These are phyloP conservation scores for Rachycentron canadum DNA, from an alignment of 2,797 vertebrate genomes.

Conservation along the genomic window DNA sequence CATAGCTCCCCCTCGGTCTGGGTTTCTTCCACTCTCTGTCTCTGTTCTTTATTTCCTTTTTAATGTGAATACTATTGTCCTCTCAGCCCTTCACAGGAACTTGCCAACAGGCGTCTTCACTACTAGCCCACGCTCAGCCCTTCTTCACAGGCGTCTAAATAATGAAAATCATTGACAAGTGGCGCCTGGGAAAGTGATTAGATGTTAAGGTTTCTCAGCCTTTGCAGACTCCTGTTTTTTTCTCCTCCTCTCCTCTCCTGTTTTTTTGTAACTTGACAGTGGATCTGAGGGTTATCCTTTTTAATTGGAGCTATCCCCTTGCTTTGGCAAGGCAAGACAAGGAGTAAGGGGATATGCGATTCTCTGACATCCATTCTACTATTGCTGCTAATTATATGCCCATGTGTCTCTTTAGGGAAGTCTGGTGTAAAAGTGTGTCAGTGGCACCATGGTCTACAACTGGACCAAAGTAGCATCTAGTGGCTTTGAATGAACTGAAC, in stretches of 20 bases:
- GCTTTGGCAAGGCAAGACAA: conserved; percentile 51
- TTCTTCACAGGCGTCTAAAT: conserved; percentile 61
- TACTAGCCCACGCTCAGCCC: background rate
- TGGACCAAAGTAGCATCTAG: conserved; percentile 50
- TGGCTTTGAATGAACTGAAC: conserved; percentile 29
- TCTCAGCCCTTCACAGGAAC: conserved; percentile 21
- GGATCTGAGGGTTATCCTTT: conserved; percentile 66
- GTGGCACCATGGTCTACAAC: conserved; percentile 50
- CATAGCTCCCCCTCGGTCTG: background rate
- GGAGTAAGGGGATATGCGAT: conserved; percentile 55
- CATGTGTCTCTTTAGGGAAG: conserved; percentile 53
- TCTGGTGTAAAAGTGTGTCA: conserved; percentile 67
- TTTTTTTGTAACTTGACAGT: conserved; percentile 40
- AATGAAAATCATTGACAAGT: conserved; percentile 65
- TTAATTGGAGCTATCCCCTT: conserved; percentile 75
- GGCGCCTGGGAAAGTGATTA: conserved; percentile 55
- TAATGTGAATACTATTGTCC: conserved; percentile 50
- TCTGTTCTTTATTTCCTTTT: conserved; percentile 32
- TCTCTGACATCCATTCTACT: conserved; percentile 62
- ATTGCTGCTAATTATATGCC: conserved; percentile 70
- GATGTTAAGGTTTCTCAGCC: conserved; percentile 44
- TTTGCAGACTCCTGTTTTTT: conserved; percentile 36
- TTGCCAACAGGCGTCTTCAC: conserved; percentile 27
- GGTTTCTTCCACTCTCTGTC: background rate
- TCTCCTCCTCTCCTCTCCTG: conserved; percentile 10